Evolutionary conservation across 2,888 invertebrate genomes (phyloP).

Genomic region (Chymomyza fuscimana): DNA sequence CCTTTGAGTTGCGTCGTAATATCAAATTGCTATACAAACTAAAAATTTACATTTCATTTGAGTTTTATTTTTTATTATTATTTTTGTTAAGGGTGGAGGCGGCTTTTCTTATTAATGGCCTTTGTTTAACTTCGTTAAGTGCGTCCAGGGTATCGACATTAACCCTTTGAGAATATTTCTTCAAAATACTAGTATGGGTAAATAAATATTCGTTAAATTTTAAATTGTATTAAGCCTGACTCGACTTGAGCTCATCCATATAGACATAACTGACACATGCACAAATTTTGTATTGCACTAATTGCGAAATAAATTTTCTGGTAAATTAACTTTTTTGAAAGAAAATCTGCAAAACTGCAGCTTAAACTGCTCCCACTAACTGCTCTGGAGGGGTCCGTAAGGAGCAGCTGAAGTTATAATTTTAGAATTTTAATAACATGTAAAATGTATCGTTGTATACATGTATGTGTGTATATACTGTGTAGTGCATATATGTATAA

Average conservation of each 20-base stretch:
- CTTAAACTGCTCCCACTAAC: neutral
- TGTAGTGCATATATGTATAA: no score
- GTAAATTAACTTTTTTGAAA: slow-evolving; percentile 67
- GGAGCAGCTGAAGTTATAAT: slow-evolving; percentile 44
- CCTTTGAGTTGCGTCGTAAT: slow-evolving; percentile 22
- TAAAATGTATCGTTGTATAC: slow-evolving; percentile 31
- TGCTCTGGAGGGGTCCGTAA: neutral
- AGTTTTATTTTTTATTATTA: neutral
- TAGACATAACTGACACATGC: slow-evolving; percentile 33
- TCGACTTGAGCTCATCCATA: neutral
- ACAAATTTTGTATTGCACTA: slow-evolving; percentile 65
- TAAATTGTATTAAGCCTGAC: neutral
- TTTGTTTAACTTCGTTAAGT: slow-evolving; percentile 60
- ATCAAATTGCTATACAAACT: slow-evolving; percentile 70
- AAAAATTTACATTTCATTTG: slow-evolving; percentile 48
- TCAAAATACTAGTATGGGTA: slow-evolving; percentile 6
- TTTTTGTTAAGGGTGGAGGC: slow-evolving; percentile 17
- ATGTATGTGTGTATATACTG: no score
- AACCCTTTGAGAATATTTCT: slow-evolving; percentile 36
- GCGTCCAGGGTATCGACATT: slow-evolving; percentile 27
- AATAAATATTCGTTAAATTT: neutral
- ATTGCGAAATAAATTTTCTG: slow-evolving; percentile 75
- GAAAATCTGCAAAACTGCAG: slow-evolving; percentile 32
- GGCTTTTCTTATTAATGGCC: slow-evolving; percentile 69
- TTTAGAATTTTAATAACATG: slow-evolving; percentile 62